Evolutionary conservation across 2,888 invertebrate genomes (phyloP).

Genomic region (Byasa hedistus): DNA sequence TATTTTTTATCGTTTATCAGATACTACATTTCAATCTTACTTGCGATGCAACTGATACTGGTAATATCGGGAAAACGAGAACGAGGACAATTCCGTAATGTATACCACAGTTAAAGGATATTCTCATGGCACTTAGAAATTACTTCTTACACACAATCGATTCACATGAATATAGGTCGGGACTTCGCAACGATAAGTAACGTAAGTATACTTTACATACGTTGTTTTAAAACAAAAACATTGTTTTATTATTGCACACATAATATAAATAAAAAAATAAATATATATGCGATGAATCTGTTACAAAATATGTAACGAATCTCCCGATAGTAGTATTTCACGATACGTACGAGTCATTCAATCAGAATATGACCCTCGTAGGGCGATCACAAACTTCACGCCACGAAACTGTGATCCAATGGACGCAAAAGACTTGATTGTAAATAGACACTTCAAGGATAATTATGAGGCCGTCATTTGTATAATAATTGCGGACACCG

Average conservation of each 20-base stretch:
- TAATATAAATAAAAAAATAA: too few species aligned
- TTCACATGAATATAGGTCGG: background rate
- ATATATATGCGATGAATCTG: too few species aligned
- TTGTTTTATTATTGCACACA: too few species aligned
- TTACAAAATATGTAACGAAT: too few species aligned
- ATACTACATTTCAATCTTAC: constrained; percentile 12
- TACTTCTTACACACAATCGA: background rate
- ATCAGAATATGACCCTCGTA: constrained; percentile 1
- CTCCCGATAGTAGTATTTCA: too few species aligned
- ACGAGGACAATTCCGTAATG: constrained; percentile 17
- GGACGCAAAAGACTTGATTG: constrained; percentile 19
- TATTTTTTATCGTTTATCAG: constrained; percentile 16
- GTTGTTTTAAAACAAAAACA: too few species aligned
- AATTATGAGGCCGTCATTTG: constrained; percentile 26
- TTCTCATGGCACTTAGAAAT: constrained; percentile 11
- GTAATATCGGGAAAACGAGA: constrained; percentile 17
- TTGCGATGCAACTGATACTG: constrained; percentile 16
- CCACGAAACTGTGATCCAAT: constrained; percentile 10
- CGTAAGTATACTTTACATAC: too few species aligned
- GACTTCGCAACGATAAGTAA: background rate
- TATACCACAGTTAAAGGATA: constrained; percentile 19
- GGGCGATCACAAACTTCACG: constrained; percentile 7
- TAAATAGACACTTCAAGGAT: constrained; percentile 26
- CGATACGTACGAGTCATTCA: too few species aligned
- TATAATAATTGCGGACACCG: constrained; percentile 28